Evolutionary conservation across 2,888 invertebrate species (phyloP), one percentile per base, ranked within the genome.

Genomic region (Epinotia brunnichana): DNA sequence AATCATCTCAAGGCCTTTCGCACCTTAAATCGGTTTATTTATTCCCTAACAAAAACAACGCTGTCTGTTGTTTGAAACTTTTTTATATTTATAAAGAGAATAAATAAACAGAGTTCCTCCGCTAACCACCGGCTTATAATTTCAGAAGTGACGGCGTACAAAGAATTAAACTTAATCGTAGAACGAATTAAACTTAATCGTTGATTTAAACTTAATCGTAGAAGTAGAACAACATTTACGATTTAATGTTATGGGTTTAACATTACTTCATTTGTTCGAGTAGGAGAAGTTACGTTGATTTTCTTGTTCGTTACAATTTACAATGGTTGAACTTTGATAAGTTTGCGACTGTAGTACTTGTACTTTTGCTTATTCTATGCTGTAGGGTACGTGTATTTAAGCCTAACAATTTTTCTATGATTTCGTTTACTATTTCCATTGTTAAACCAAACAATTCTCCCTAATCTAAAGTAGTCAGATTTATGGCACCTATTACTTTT

Each of bases 21-120:
- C 59, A 74, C 71, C 74, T 76, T 76, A 75, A 76, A 77, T 76
- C 75, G 74, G 75, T 76, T 74, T 77, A 76, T 76, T 74, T 77
- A 76, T 71, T 73, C 72, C 71, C 74, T 68, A 73, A 67, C 57
- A 57, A 64, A 74, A 70, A 15, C 67, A 54, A 44, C 53, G 53
- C 70, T 59, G 57, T 57, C 64, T 60, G 56, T 56, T 68, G 51
- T 66, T 60, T 56, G 63, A 75, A 67, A 60, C 62, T 60, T 75
- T 63, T 63, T 15, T 74, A 76, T 77, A 77, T 80, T 80, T 78
- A 54, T 66, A 74, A 73, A 72, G 29, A 48, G 76, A 72, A 72
- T 77, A 79, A 72, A 72, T 77, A 79, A 77, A 80, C 79, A 78
- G 73, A 64, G 74, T 66, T 19, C 24, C 57, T 66, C 73, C 74